A percentile compares a stretch with the other conserved stretches of the same genome.
phyloP scores from a whole-genome alignment of 2,888 invertebrate species.

The Leptodirus hochenwartii region DNA sequence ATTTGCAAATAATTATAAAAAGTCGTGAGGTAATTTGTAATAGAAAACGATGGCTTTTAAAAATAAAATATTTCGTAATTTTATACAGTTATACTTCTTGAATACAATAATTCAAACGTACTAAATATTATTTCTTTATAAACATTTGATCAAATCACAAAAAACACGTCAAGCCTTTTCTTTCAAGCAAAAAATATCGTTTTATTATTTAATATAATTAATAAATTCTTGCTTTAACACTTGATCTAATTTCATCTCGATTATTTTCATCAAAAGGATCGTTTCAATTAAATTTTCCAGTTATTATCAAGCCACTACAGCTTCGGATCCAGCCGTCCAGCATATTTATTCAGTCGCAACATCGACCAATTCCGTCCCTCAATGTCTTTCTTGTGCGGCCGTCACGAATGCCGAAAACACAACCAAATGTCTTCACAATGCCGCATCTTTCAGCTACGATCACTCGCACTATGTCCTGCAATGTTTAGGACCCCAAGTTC shows the following conservation, averaged over 20 bases:
- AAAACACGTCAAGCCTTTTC: not conserved
- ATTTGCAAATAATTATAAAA: no score
- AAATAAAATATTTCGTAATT: no score
- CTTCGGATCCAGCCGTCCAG: constrained; percentile 53
- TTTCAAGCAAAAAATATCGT: no score
- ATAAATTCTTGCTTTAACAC: no score
- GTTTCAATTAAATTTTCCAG: constrained; percentile 27
- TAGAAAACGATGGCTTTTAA: no score
- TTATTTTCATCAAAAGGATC: constrained; percentile 2
- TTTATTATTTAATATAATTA: no score
- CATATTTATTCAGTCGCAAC: constrained; percentile 61
- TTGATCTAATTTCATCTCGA: constrained; percentile 7
- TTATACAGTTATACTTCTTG: no score
- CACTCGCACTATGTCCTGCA: constrained; percentile 51
- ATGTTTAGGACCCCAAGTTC: constrained; percentile 73
- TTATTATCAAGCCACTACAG: constrained; percentile 70
- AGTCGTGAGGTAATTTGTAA: no score
- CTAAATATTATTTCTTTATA: constrained; percentile 4
- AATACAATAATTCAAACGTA: no score
- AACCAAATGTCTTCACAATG: constrained; percentile 44
- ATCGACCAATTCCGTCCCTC: constrained; percentile 26
- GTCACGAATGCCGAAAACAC: constrained; percentile 29
- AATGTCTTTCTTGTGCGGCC: constrained; percentile 62
- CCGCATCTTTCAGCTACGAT: constrained; percentile 46
- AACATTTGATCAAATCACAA: constrained; percentile 1